Evolutionary conservation across 2,113 vertebrate species (phyloP).

Genomic region (Channa maculata): DNA sequence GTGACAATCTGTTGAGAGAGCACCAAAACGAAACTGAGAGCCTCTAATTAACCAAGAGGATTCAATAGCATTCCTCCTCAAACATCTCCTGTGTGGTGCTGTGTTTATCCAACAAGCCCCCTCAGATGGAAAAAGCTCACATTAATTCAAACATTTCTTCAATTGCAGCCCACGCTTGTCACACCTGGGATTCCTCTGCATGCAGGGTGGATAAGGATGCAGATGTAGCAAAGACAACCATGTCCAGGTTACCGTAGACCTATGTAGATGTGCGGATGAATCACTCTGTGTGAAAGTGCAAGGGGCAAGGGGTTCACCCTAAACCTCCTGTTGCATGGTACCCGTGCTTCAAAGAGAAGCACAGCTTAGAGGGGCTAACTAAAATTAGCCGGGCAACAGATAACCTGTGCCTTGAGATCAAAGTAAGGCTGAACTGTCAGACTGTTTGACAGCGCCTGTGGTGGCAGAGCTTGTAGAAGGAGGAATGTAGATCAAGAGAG

Average conservation of each 20-base stretch:
- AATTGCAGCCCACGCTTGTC: constrained; percentile 16
- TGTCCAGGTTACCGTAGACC: constrained; percentile 27
- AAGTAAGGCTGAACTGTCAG: constrained; percentile 57
- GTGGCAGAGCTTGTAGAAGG: constrained; percentile 38
- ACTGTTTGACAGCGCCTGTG: constrained; percentile 46
- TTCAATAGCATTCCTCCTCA: constrained; percentile 4
- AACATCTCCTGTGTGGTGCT: constrained; percentile 17
- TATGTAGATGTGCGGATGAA: constrained; percentile 1
- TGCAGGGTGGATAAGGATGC: neutral
- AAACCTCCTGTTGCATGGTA: constrained; percentile 24
- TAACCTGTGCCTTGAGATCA: constrained; percentile 71
- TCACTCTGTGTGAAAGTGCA: neutral
- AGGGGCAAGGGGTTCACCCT: constrained; percentile 2
- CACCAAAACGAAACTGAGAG: constrained; percentile 43
- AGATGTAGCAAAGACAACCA: constrained; percentile 27
- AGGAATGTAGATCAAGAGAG: constrained; percentile 57
- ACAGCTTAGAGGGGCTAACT: constrained; percentile 53
- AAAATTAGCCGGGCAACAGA: constrained; percentile 71
- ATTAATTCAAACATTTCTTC: constrained; percentile 23
- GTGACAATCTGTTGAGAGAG: constrained; percentile 38
- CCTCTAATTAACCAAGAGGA: constrained; percentile 38
- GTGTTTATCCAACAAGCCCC: constrained; percentile 40
- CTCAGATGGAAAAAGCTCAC: constrained; percentile 17
- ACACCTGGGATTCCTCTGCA: neutral
- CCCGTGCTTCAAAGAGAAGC: constrained; percentile 57